phyloP scores from a whole-genome alignment of 1,140 invertebrate genomes.

The Drosophila dunni region DNA sequence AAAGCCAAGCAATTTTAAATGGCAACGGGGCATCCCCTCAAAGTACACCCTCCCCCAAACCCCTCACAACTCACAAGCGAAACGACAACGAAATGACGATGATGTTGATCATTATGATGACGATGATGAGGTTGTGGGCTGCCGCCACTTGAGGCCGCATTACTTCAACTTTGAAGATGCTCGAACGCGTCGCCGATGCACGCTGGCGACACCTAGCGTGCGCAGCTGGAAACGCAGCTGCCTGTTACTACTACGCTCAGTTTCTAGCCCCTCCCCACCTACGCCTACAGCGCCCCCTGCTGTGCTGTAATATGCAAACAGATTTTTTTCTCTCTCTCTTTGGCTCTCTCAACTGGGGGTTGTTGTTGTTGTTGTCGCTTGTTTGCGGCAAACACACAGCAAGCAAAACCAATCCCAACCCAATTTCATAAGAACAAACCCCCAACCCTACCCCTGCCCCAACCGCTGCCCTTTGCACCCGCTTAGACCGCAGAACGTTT shows the following conservation, averaged over 20 bases:
- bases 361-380: constrained; percentile 57
- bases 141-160: constrained; percentile 78
- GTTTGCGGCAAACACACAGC: constrained; percentile 69
- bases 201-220: constrained; percentile 77
- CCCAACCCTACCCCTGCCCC: not conserved
- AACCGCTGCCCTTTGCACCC: not conserved
- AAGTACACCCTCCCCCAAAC: too few relatives aligned
- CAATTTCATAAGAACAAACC: constrained; percentile 32
- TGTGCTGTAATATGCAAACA: constrained; percentile 72
- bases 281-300: not conserved
- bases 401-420: constrained; percentile 47
- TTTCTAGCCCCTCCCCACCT: too few relatives aligned
- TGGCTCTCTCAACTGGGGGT: constrained; percentile 36
- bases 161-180: constrained; percentile 82
- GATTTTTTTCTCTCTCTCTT: constrained; percentile 73
- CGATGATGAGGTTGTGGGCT: constrained; percentile 47
- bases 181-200: constrained; percentile 56
- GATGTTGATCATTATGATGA: not conserved
- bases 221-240: constrained; percentile 66
- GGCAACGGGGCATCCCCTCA: constrained; percentile 49
- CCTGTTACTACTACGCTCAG: not conserved
- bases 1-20: constrained; percentile 78
- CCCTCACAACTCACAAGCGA: constrained; percentile 18
- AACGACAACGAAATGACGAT: constrained; percentile 2
- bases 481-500: constrained; percentile 65